A percentile compares a stretch with the other conserved stretches of the same genome.
These are phyloP conservation scores for Hyphantria cunea DNA, from an alignment of 1,140 invertebrate species.

Conservation along the genomic window DNA sequence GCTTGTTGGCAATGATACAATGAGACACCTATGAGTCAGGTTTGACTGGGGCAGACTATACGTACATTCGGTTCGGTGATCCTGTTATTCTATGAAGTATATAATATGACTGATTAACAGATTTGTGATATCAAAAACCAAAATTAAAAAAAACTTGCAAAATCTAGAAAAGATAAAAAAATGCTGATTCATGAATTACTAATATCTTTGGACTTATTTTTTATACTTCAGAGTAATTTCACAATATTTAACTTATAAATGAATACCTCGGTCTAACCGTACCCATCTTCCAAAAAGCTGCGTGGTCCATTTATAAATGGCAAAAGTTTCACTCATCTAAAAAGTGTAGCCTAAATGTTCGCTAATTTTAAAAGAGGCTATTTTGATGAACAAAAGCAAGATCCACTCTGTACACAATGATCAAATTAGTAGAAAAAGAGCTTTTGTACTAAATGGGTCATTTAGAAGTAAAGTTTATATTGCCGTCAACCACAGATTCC, in stretches of 20 bases:
- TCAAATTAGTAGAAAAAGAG: constrained; percentile 9
- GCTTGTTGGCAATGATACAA: constrained; percentile 56
- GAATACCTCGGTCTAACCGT: too few relatives aligned
- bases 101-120: constrained; percentile 5
- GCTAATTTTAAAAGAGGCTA: not conserved
- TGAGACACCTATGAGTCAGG: constrained; percentile 62
- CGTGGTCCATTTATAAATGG: too few relatives aligned
- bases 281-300: too few relatives aligned
- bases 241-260: too few relatives aligned
- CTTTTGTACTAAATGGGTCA: constrained; percentile 11
- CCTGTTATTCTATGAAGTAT: constrained; percentile 6
- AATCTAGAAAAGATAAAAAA: too few relatives aligned
- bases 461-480: constrained; percentile 14
- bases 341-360: too few relatives aligned
- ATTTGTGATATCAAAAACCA: not conserved
- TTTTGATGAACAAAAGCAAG: not conserved
- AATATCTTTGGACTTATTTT: too few relatives aligned
- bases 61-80: constrained; percentile 22
- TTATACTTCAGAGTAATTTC: too few relatives aligned
- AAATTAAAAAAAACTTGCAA: too few relatives aligned
- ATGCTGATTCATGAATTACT: too few relatives aligned
- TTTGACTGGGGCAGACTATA: constrained; percentile 28
- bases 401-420: constrained; percentile 9
- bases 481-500: constrained; percentile 30
- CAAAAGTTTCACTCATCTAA: too few relatives aligned